These are phyloP conservation scores for Panurus biarmicus DNA, from an alignment of 2,113 vertebrate genomes.

Conservation along the genomic window DNA sequence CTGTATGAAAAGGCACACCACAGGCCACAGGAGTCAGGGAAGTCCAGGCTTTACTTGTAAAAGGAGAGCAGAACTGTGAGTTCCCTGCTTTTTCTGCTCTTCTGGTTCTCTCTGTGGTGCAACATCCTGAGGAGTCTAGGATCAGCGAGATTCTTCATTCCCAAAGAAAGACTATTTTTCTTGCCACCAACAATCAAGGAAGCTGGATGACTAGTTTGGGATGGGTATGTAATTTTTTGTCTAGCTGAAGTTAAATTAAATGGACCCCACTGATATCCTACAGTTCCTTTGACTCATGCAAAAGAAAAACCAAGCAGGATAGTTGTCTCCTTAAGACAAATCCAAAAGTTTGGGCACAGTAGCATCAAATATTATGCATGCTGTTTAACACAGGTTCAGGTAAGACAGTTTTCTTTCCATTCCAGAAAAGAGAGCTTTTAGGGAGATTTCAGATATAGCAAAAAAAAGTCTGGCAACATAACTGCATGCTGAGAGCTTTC, in stretches of 20 bases:
- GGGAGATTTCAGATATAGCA: background rate
- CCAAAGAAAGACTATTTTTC: background rate
- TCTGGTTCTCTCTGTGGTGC: background rate
- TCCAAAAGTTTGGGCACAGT: background rate
- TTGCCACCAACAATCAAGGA: background rate
- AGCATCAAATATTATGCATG: background rate
- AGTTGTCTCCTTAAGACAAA: background rate
- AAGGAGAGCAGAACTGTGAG: background rate
- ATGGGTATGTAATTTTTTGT: background rate
- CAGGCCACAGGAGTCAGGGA: background rate
- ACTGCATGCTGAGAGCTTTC: background rate
- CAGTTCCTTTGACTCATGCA: background rate
- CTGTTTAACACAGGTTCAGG: background rate
- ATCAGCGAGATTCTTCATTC: background rate
- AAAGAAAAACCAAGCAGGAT: background rate
- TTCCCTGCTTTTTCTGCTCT: background rate
- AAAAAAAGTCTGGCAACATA: background rate
- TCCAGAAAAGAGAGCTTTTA: background rate
- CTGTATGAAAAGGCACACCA: background rate
- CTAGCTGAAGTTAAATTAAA: background rate
- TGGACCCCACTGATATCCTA: accelerated
- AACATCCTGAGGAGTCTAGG: background rate
- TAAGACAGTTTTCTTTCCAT: background rate
- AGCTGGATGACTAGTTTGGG: background rate
- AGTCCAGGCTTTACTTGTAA: background rate